Evolutionary conservation across 2,113 vertebrate genomes (phyloP), one percentile per base, ranked within the genome.

Genomic region (Eptesicus fuscus): DNA sequence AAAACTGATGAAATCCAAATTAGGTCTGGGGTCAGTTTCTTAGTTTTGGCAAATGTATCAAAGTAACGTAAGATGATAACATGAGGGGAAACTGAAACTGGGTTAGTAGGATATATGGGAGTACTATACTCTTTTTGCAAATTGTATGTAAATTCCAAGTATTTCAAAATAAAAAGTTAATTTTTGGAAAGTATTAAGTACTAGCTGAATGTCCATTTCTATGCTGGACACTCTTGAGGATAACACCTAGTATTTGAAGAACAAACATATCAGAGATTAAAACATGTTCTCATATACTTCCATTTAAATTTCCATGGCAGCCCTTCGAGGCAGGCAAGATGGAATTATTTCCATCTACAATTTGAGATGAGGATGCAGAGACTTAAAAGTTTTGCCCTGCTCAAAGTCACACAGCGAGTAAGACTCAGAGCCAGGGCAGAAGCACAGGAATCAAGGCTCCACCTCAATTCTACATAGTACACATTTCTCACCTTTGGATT

Each of bases 1-100:
- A 56, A 78, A n/a, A 30, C 2, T 7, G 61, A 7, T 42, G 28
- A 74, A 61, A 61, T 67, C n/a, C n/a, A n/a, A 63, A 61, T 82
- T 28, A 93, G 88, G 30, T 53, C 32, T 47, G 56, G 2, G 20
- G 18, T 90, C 61, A 83, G 14, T 82, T 77, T 84, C 67, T 71
- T 59, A 47, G 4, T 74, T 70, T 42, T 53, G 22, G 79, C 35
- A 20, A 20, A 79, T 30, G 53, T 40, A 20, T 22, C 53, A 17
- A 47, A 22, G 42, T n/a, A 35, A 37, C 8, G 5, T 35, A 42
- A 40, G 5, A 51, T 8, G 53, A 12, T 37, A 44, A 74, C 17
- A 16, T 30, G 28, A 56, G n/a, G 4, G 11, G 4, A 80, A 30
- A 30, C 23, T 40, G 73, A 71, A 85, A 47, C 2, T 23, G 10